Evolutionary conservation across 1,140 invertebrate genomes (phyloP), one percentile per base, ranked within the genome.

Genomic region (Drosophila bocki): DNA sequence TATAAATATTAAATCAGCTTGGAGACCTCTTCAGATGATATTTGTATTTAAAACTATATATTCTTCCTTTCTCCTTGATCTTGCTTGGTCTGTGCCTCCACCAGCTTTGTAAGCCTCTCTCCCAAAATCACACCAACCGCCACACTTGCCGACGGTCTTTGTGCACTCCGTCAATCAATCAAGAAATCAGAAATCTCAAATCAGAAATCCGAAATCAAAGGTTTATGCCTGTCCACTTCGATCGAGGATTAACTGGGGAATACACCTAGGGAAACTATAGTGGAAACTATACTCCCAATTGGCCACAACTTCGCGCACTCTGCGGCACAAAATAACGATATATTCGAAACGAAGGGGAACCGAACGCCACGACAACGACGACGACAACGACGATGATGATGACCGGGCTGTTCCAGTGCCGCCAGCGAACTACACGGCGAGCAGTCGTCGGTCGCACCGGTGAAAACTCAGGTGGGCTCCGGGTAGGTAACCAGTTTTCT

Each of bases 351-450:
- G 59, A 69, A 63, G 37, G 32, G 47, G 47, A 77, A 65, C 67
- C 82, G 78, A 79, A 68, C 80, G 74, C 81, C 75, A 74, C 60
- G 22, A 65, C 57, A 32, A 65, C 56, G 57, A 75, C 80, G 71
- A 90, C 85, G 47, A 50, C 80, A 75, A 72, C 59, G 33, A 67
- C 53, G 60, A 63, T 47, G 63, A 65, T 60, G 71, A 75, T 85
- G 82, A 90, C 85, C 75, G 85, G 81, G 86, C 85, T 76, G 78
- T 76, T 87, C 70, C 85, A 82, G 64, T 77, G 85, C 85, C 85
- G 86, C 75, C 80, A 90, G 82, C 85, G 60, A 82, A 90, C 85
- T 90, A 90, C 85, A 64, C 69, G 64, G 74, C 70, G 57, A 83
- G 72, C 76, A 78, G 41, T 54, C 44, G 80, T 41, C 57, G 59